Base-by-base conservation (phyloP, 2,888 invertebrate species). In the Ichneumoninae sp. region DNA sequence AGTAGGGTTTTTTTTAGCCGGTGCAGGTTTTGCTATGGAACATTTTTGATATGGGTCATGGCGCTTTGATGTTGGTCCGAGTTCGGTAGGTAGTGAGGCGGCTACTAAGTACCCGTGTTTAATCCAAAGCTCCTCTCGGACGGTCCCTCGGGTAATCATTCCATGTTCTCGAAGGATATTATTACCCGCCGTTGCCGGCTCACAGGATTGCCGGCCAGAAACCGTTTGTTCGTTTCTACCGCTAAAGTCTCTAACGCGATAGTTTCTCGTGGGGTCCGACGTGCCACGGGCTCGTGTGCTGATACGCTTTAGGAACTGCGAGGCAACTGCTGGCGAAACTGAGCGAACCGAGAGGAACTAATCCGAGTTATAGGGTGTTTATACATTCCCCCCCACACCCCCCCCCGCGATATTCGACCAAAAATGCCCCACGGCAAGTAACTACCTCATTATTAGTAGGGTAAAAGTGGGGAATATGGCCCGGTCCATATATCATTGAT, bases 201-300 rank as follows among this genome's bases (percentile, higher is more conserved):
- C 40, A n/a, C 69, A 44, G 63, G 69, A 60, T 57, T 47, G 22
- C 40, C 44, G 50, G 69, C 10, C 69, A 47, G 44, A 30, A 69
- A 74, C 30, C 74, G 52, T 78, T 74, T 83, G 83, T 78, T 52
- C 78, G 52, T 78, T 83, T 78, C 74, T 63, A 60, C 22, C 22
- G 68, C 26, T 40, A 57, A 78, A 78, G 73, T 83, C 68, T 47
- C 66, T 76, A 75, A 76, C 65, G 80, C 80, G 71, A 80, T 70
- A 70, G 63, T 57, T 47, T 16, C 71, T 33, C 54, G 36, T 26
- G 44, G n/a, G 36, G 30, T 33, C 13, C 33, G 3, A n/a, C 30
- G 26, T n/a, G 60, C 13, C 54, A 33, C n/a, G 16, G 44, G 65
- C 19, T 26, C 4, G 30, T 7, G 50, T 52, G 54, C 26, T n/a